phyloP scores from a whole-genome alignment of 2,113 vertebrate species.

The Rhineura floridana region DNA sequence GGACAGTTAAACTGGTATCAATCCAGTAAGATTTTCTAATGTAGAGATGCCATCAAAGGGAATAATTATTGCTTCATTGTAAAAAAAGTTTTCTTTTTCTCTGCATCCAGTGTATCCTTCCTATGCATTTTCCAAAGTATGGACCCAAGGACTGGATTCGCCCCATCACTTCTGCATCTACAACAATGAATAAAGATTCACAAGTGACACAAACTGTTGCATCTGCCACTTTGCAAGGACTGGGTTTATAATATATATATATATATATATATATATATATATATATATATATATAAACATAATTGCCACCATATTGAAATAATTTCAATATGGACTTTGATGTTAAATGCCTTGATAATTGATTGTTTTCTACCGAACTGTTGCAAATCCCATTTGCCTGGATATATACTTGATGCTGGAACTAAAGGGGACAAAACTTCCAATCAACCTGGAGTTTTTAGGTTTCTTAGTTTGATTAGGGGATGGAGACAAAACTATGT shows the following conservation, averaged over 20 bases:
- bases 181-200: constrained; percentile 37
- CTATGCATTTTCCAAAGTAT: constrained; percentile 42
- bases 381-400: constrained; percentile 29
- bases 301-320: not conserved
- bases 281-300: constrained; percentile 18
- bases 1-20: not conserved
- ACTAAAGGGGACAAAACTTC: constrained; percentile 48
- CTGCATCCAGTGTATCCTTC: constrained; percentile 49
- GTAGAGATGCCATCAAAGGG: not conserved
- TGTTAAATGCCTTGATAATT: constrained; percentile 20
- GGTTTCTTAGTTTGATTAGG: not conserved
- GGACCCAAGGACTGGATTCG: constrained; percentile 25
- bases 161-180: constrained; percentile 11
- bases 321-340: constrained; percentile 33
- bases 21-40: not conserved
- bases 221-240: constrained; percentile 33
- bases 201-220: constrained; percentile 22
- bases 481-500: constrained; percentile 32
- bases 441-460: constrained; percentile 47
- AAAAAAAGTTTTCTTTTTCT: constrained; percentile 7
- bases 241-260: constrained; percentile 17
- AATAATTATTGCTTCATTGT: not conserved
- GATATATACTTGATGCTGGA: constrained; percentile 34
- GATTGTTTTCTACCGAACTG: not conserved
- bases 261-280: constrained; percentile 24